Base-by-base conservation (phyloP, 2,888 invertebrate genomes). In the Syrista parreyssii region DNA sequence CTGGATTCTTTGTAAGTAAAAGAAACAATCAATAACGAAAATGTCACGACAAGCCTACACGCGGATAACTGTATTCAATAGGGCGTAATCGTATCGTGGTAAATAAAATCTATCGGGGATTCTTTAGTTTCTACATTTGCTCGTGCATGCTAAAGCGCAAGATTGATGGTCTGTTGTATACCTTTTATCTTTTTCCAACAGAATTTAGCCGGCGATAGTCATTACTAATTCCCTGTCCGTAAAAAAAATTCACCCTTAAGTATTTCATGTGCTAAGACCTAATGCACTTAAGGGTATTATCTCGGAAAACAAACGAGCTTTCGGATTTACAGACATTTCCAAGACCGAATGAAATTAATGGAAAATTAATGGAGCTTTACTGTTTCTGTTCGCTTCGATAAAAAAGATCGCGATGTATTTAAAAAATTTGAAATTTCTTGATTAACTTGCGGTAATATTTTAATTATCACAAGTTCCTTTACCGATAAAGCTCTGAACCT, bases 151-250 rank as follows among this genome's bases (percentile, higher is more conserved):
- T 74, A 78, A 72, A 36, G 15, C 69, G 31, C 32, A 78, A 79
- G 79, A 79, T 79, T 79, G 79, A 79, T 79, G 72, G 76, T 75
- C 78, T 72, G 30, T 31, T 1, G 12, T 15, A 15, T 55, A 4
- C 55, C 55, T 55, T 23, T 15, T 9, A 23, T 0, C 55, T 15
- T 40, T 23, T 6, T 9, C 23, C 23, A 55, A 23, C 6, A 1
- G 23, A 23, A 55, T 55, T 55, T 55, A 55, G 23, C 23, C 55
- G 23, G 1, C 2, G 55, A 55, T 55, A 55, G 55, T 55, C 55
- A 23, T 23, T 55, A 55, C 55, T 55, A 55, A 55, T 23, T 55
- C 23, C 23, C 55, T 15, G 9, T 23, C 23, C 6, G 23, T 55
- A 23, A 40, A 6, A 40, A 40, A 23, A 9, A 6, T 34, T 9